phyloP scores from a whole-genome alignment of 2,888 invertebrate species.

The Sesamia inferens region DNA sequence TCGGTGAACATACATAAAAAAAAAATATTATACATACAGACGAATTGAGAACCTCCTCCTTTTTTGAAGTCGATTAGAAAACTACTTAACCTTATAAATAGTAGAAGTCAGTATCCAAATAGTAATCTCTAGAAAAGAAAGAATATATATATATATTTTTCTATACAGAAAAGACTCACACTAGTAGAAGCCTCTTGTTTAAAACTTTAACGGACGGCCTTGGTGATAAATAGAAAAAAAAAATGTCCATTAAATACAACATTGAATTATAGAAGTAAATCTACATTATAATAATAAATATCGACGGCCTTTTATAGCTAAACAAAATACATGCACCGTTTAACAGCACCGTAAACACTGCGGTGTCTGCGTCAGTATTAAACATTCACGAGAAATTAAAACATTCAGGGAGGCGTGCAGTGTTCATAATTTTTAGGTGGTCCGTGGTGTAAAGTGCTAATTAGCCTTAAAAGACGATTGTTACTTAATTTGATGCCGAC shows the following conservation, averaged over 20 bases:
- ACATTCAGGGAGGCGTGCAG: slow-evolving; percentile 25
- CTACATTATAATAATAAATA: not conserved
- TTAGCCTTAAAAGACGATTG: slow-evolving; percentile 28
- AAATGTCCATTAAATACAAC: not conserved
- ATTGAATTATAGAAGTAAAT: not conserved
- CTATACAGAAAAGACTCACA: too few relatives aligned
- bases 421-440: slow-evolving; percentile 28
- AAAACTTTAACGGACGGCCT: too few relatives aligned
- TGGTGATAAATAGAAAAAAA: not conserved
- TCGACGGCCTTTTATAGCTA: not conserved
- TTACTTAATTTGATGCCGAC: not conserved
- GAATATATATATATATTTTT: too few relatives aligned
- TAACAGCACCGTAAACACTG: slow-evolving; percentile 12
- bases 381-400: slow-evolving; percentile 47
- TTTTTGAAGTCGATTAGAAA: too few relatives aligned
- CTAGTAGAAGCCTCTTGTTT: too few relatives aligned
- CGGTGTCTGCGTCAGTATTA: slow-evolving; percentile 37
- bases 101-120: not conserved
- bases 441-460: slow-evolving; percentile 42
- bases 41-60: too few relatives aligned
- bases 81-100: not conserved
- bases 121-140: not conserved
- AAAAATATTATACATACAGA: too few relatives aligned
- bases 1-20: too few relatives aligned
- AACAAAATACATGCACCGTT: not conserved